phyloP scores from a whole-genome alignment of 30 jellyfish, hydroid and myxozoan genomes.

The Mastigias papua region DNA sequence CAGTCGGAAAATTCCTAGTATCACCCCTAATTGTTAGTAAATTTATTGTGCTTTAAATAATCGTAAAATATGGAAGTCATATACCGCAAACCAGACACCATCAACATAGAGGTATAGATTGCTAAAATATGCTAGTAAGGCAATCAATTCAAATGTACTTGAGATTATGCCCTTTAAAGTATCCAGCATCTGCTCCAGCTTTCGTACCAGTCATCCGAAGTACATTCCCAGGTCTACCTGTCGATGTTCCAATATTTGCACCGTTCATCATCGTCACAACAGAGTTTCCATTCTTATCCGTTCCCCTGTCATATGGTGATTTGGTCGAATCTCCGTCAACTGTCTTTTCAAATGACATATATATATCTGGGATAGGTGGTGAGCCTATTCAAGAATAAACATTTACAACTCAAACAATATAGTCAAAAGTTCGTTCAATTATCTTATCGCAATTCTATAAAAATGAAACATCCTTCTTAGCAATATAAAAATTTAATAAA shows the following conservation, averaged over 20 bases:
- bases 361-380: conserved; percentile 13
- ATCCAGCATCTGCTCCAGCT: conserved; percentile 61
- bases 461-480: no score
- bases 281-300: conserved; percentile 26
- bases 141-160: conserved; percentile 57
- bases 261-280: conserved; percentile 28
- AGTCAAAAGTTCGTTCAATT: no score
- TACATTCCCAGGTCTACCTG: conserved; percentile 54
- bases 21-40: no score
- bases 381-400: background rate
- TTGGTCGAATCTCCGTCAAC: conserved; percentile 16
- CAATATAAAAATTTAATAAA: no score
- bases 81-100: no score
- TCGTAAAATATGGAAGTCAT: no score
- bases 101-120: no score
- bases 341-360: conserved; percentile 34
- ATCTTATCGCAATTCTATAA: no score
- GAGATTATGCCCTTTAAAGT: conserved; percentile 15
- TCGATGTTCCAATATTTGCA: conserved; percentile 20
- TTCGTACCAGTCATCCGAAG: conserved; percentile 53
- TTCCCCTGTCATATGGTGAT: conserved; percentile 47
- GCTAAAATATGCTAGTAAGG: no score
- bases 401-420: background rate
- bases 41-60: no score
- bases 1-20: no score